A percentile compares a stretch with the other conserved stretches of the same genome.
These are phyloP conservation scores for Yasuhikotakia modesta DNA, from an alignment of 2,797 vertebrate species.

Conservation along the genomic window DNA sequence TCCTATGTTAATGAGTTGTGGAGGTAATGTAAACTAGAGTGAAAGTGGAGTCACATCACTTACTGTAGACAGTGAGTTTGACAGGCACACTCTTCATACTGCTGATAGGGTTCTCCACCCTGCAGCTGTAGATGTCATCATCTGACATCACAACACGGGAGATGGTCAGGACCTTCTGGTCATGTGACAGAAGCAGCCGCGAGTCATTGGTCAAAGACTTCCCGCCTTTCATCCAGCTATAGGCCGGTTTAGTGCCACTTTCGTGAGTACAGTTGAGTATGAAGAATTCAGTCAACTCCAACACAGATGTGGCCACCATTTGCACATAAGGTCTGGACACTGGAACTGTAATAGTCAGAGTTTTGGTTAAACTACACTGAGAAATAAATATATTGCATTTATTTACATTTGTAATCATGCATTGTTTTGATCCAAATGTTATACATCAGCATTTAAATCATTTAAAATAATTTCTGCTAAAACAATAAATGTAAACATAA, in stretches of 20 bases:
- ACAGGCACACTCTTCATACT: constrained; percentile 82
- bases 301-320: constrained; percentile 83
- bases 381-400: no score
- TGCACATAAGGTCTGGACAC: constrained; percentile 86
- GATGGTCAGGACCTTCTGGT: constrained; percentile 91
- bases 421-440: no score
- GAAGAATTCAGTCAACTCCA: constrained; percentile 90
- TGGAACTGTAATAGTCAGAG: constrained; percentile 75
- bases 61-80: constrained; percentile 92
- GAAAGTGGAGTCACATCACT: constrained; percentile 61
- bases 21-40: no score
- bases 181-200: constrained; percentile 84
- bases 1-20: neutral
- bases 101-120: constrained; percentile 90
- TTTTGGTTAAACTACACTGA: neutral
- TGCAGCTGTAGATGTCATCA: constrained; percentile 85
- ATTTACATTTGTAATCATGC: no score
- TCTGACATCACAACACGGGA: constrained; percentile 86
- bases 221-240: constrained; percentile 91
- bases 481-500: no score
- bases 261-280: constrained; percentile 91
- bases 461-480: no score
- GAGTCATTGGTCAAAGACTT: constrained; percentile 85
- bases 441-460: no score
- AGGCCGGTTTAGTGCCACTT: constrained; percentile 88